These are phyloP conservation scores for Sebastiscus albofasciatus DNA, from an alignment of 2,797 vertebrate genomes.

Conservation along the genomic window DNA sequence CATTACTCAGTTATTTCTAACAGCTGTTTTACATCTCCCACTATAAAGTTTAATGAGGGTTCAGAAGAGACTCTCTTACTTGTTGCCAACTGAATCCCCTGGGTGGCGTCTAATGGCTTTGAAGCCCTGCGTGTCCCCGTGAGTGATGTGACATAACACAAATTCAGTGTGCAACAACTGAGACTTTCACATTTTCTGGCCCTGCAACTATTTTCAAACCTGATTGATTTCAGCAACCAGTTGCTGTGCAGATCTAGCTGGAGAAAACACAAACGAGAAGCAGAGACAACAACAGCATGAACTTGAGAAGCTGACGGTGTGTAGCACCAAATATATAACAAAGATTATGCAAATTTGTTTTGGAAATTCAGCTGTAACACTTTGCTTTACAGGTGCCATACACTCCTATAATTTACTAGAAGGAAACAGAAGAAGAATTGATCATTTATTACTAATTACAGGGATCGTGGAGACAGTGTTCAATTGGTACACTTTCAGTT, in stretches of 20 bases:
- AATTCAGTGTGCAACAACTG: slow-evolving; percentile 9
- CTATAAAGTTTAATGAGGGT: slow-evolving; percentile 8
- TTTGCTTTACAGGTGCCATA: neutral
- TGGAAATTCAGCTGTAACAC: neutral
- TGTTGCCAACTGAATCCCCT: slow-evolving; percentile 42
- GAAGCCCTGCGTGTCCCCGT: slow-evolving; percentile 12
- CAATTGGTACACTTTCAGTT: neutral
- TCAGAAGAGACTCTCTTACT: slow-evolving; percentile 36
- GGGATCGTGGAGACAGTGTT: neutral
- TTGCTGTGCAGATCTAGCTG: neutral
- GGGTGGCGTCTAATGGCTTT: slow-evolving; percentile 25
- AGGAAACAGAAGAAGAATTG: neutral
- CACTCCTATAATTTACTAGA: neutral
- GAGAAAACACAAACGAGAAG: neutral
- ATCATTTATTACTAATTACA: neutral
- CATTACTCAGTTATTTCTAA: slow-evolving; percentile 18
- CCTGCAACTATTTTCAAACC: slow-evolving; percentile 24
- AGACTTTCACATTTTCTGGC: neutral
- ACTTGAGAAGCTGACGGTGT: neutral
- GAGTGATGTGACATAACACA: slow-evolving; percentile 44
- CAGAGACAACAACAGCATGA: neutral
- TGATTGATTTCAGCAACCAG: neutral
- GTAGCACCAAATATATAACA: neutral
- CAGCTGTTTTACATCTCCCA: slow-evolving; percentile 19
- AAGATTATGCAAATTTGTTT: neutral